Percentiles rank a stretch among this genome's conserved stretches.
These are phyloP conservation scores for Eilema griseolum DNA, from an alignment of 2,888 invertebrate species.

Conservation along the genomic window DNA sequence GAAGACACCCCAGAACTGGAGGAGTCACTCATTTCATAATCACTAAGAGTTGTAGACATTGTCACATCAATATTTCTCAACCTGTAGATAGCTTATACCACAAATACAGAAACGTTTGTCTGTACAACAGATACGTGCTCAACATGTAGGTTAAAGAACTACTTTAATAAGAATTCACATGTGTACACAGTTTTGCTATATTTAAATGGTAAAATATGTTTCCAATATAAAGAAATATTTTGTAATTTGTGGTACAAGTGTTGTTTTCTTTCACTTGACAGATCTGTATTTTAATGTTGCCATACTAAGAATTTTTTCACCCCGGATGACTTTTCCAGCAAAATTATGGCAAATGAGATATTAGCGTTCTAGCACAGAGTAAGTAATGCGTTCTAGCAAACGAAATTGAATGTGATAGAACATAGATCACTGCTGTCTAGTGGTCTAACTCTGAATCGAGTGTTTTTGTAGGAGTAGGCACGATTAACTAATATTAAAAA, in stretches of 20 bases:
- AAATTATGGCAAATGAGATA: neutral
- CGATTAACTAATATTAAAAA: too few species aligned
- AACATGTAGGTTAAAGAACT: neutral
- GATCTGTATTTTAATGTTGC: constrained; percentile 24
- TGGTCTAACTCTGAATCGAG: too few species aligned
- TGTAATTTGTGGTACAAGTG: neutral
- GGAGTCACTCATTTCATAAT: constrained; percentile 72
- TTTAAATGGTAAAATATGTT: neutral
- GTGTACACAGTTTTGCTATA: neutral
- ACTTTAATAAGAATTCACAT: neutral
- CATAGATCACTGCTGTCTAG: too few species aligned
- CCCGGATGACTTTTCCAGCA: neutral
- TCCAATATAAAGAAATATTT: neutral
- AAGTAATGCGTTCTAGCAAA: too few species aligned
- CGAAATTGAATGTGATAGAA: too few species aligned
- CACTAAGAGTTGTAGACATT: constrained; percentile 64
- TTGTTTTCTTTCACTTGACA: neutral
- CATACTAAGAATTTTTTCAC: constrained; percentile 11
- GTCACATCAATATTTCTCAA: constrained; percentile 7
- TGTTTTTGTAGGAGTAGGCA: too few species aligned
- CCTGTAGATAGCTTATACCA: neutral
- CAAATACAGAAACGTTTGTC: neutral
- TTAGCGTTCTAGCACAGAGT: neutral
- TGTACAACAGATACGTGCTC: neutral
- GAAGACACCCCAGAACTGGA: constrained; percentile 66